Evolutionary conservation across 1,140 invertebrate genomes (phyloP), one percentile per base, ranked within the genome.

Genomic region (Trissolcus basalis): DNA sequence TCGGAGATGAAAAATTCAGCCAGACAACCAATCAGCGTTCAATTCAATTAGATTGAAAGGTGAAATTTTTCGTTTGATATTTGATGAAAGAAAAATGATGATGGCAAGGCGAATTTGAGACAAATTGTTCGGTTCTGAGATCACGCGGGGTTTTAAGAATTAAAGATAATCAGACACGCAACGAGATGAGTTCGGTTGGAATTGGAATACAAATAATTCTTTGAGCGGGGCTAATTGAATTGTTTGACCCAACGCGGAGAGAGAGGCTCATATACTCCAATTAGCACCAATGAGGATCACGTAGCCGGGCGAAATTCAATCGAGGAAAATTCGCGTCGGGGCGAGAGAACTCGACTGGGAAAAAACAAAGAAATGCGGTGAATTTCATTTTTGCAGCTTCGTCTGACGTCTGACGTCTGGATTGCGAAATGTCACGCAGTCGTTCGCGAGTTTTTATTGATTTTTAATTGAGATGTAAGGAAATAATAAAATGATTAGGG

Each of bases 401-500:
- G 19, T 27, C 19, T 27, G 19, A 27, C 2, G 19, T 27, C 19
- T 27, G 19, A 27, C 19, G 19, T n/a, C n/a, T n/a, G n/a, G n/a
- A n/a, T n/a, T n/a, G n/a, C n/a, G n/a, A n/a, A n/a, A n/a, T n/a
- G n/a, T n/a, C n/a, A n/a, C n/a, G n/a, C n/a, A n/a, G n/a, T n/a
- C n/a, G n/a, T n/a, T n/a, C n/a, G n/a, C 19, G 19, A 6, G 19
- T 27, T 27, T n/a, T n/a, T 27, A 27, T 27, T 27, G 19, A 27
- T 27, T 27, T 27, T 27, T 27, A 6, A 27, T 27, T 6, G 19
- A 27, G 19, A 27, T 27, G 19, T 27, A n/a, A n/a, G 83, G 82
- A 85, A 84, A 81, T 74, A 82, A 83, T 27, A 27, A 27, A 27
- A 6, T 27, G 2, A 27, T 27, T 27, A 27, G 19, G 6, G 19